These are phyloP conservation scores for Crocuta crocuta DNA, from an alignment of 2,113 vertebrate genomes.

Conservation along the genomic window DNA sequence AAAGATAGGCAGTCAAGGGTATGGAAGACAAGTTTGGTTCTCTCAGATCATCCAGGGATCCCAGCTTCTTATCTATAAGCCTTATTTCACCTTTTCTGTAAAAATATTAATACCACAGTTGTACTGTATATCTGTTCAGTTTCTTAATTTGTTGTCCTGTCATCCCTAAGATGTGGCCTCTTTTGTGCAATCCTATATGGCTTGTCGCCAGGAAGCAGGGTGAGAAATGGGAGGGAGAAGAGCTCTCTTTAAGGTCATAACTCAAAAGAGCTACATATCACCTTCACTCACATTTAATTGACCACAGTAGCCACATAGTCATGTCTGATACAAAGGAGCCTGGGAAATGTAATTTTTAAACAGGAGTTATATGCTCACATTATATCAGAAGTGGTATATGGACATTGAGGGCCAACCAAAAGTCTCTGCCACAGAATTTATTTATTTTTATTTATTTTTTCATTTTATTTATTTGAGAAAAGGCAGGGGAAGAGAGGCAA, in stretches of 20 bases:
- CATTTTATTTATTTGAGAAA: too few species aligned
- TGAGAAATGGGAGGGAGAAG: neutral
- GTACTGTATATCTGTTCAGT: neutral
- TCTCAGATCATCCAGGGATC: neutral
- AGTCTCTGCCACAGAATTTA: neutral
- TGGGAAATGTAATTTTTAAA: neutral
- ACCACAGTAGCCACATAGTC: neutral
- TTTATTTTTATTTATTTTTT: too few species aligned
- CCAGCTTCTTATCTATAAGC: neutral
- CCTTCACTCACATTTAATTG: neutral
- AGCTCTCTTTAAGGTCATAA: neutral
- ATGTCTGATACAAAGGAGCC: neutral
- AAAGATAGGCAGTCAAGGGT: neutral
- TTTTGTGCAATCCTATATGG: neutral
- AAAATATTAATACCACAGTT: neutral
- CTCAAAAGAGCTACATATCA: neutral
- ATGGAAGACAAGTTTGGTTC: neutral
- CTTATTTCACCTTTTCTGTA: neutral
- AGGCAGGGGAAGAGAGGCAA: too few species aligned
- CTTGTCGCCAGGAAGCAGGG: neutral
- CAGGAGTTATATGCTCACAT: neutral
- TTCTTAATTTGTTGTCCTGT: neutral
- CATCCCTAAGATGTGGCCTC: neutral
- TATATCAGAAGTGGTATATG: neutral
- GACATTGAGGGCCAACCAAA: neutral